These are phyloP conservation scores for Leuctra nigra DNA, from an alignment of 2,888 invertebrate species.

Conservation along the genomic window DNA sequence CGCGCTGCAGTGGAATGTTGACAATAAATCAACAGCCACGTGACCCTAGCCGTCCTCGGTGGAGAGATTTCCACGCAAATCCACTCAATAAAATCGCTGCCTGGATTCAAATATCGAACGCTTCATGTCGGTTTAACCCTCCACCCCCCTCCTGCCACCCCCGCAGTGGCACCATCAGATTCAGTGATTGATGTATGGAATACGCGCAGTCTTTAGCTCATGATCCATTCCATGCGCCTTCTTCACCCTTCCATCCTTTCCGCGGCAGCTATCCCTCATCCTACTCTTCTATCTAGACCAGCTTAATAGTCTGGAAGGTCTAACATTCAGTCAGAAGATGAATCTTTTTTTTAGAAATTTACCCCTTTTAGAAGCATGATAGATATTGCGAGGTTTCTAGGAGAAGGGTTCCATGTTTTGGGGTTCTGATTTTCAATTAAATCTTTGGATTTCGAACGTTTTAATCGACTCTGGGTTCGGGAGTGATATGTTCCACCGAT, in stretches of 20 bases:
- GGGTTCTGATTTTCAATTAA: no score
- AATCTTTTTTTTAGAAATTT: no score
- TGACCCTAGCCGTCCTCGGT: not conserved
- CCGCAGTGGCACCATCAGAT: not conserved
- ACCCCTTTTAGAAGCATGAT: no score
- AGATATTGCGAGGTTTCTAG: no score
- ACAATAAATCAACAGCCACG: constrained; percentile 13
- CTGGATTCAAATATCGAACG: constrained; percentile 18
- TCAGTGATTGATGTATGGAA: constrained; percentile 4
- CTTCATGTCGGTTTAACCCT: constrained; percentile 7
- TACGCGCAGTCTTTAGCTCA: not conserved
- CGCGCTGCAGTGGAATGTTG: constrained; percentile 2
- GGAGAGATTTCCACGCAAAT: constrained; percentile 14
- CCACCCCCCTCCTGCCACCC: not conserved
- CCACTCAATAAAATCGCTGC: constrained; percentile 15
- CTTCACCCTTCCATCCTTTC: not conserved
- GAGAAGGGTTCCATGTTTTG: no score
- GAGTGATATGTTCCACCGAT: no score
- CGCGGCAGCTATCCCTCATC: not conserved
- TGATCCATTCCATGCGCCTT: not conserved
- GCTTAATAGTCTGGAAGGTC: no score
- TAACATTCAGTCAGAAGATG: no score
- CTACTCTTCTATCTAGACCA: not conserved
- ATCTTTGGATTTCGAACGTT: no score
- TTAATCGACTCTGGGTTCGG: no score